phyloP scores from a whole-genome alignment of 2,113 vertebrate species.

The Scartelaos histophorus region DNA sequence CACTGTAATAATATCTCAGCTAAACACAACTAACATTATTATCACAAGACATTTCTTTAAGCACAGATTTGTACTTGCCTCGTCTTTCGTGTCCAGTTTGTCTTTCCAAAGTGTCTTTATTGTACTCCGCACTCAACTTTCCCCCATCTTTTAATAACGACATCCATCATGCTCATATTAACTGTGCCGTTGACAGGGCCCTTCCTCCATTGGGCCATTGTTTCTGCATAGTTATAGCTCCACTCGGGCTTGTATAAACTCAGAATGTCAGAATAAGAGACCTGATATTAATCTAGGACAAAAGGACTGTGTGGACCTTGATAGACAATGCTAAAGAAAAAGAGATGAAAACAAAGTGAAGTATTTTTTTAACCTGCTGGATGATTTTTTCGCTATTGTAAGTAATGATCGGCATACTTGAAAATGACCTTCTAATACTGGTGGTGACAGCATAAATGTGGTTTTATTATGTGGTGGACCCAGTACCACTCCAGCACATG shows the following conservation, averaged over 20 bases:
- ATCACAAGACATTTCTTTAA: background rate
- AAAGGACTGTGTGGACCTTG: slow-evolving; percentile 4
- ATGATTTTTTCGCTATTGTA: background rate
- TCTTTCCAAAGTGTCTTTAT: slow-evolving; percentile 8
- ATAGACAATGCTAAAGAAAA: slow-evolving; percentile 14
- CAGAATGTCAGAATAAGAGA: slow-evolving; percentile 27
- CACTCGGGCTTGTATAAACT: slow-evolving; percentile 14
- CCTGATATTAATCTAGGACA: slow-evolving; percentile 37
- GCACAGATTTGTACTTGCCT: background rate
- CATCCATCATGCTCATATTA: slow-evolving; percentile 31
- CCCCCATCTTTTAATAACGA: slow-evolving; percentile 33
- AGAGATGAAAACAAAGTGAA: background rate
- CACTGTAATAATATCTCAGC: background rate
- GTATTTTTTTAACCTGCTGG: background rate
- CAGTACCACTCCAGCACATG: slow-evolving; percentile 25
- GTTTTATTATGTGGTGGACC: slow-evolving; percentile 17
- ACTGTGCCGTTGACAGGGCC: slow-evolving; percentile 47
- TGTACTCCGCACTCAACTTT: slow-evolving; percentile 13
- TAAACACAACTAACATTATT: background rate
- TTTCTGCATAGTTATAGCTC: slow-evolving; percentile 47
- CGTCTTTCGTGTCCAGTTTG: background rate
- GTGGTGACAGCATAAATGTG: slow-evolving; percentile 10
- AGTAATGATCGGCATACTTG: background rate
- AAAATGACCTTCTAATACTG: slow-evolving; percentile 1
- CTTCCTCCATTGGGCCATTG: slow-evolving; percentile 54